These are phyloP conservation scores for Xanthostigma xanthostigma DNA, from an alignment of 2,888 invertebrate species.

Conservation along the genomic window DNA sequence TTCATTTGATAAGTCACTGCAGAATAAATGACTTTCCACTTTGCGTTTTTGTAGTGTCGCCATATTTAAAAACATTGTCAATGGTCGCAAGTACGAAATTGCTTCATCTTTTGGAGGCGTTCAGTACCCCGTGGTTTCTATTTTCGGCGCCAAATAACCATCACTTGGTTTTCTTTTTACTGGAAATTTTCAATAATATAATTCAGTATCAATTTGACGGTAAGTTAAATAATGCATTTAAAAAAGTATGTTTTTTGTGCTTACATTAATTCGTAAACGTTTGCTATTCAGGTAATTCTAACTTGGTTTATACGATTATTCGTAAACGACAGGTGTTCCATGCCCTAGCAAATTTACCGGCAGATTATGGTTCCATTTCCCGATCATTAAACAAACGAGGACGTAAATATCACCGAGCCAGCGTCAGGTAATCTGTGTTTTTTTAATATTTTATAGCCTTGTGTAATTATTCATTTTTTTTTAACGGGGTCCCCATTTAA, in stretches of 20 bases:
- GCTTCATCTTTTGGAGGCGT: slow-evolving; percentile 91
- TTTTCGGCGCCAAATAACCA: slow-evolving; percentile 94
- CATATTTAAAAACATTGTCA: slow-evolving; percentile 94
- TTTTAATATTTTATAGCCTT: too few species aligned
- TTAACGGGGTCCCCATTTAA: too few species aligned
- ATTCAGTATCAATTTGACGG: slow-evolving; percentile 99
- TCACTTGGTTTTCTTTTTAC: slow-evolving; percentile 92
- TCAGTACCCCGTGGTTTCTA: slow-evolving; percentile 98
- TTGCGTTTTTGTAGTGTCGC: slow-evolving; percentile 59
- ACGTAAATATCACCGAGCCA: slow-evolving; percentile 12
- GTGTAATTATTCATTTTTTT: too few species aligned
- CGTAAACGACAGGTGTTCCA: slow-evolving; percentile 97
- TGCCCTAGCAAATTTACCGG: slow-evolving; percentile 89
- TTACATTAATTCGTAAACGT: too few species aligned
- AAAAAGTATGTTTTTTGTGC: not conserved
- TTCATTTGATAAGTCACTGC: too few species aligned
- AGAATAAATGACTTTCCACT: not conserved
- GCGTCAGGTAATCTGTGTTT: too few species aligned
- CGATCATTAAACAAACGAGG: slow-evolving; percentile 49
- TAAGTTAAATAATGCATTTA: slow-evolving; percentile 21
- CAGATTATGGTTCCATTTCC: slow-evolving; percentile 79
- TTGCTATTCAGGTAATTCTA: slow-evolving; percentile 67
- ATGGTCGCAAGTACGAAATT: slow-evolving; percentile 98
- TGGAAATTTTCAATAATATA: slow-evolving; percentile 99
- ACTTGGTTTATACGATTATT: slow-evolving; percentile 96